phyloP scores from a whole-genome alignment of 2,797 vertebrate species.

The Sternotherus odoratus region DNA sequence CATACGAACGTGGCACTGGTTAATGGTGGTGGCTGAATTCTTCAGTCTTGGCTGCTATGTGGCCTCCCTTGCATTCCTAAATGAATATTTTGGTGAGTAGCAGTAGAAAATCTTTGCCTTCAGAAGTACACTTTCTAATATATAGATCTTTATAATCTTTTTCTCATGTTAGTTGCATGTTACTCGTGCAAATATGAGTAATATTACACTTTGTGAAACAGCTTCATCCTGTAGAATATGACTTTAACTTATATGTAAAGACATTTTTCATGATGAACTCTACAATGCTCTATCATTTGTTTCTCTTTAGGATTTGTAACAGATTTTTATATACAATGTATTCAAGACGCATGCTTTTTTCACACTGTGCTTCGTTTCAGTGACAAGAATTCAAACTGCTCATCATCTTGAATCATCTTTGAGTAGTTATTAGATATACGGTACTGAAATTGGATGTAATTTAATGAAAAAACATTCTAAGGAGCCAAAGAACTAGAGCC shows the following conservation, averaged over 20 bases:
- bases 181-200: background rate
- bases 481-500: background rate
- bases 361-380: background rate
- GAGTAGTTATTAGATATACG: background rate
- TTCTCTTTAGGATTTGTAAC: background rate
- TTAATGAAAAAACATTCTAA: background rate
- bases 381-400: background rate
- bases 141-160: background rate
- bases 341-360: background rate
- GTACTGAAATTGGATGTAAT: background rate
- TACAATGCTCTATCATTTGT: background rate
- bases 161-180: background rate
- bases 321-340: background rate
- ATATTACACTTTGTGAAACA: background rate
- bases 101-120: background rate
- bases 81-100: constrained; percentile 95
- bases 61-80: constrained; percentile 96
- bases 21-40: constrained; percentile 96
- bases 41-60: constrained; percentile 96
- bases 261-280: background rate
- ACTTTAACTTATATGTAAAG: background rate
- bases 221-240: background rate
- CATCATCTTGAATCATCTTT: background rate
- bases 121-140: background rate
- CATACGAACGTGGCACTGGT: constrained; percentile 96